A percentile compares a stretch with the other conserved stretches of the same genome.
These are phyloP conservation scores for Ardeotis arabs DNA, from an alignment of 2,113 vertebrate genomes.

Conservation along the genomic window DNA sequence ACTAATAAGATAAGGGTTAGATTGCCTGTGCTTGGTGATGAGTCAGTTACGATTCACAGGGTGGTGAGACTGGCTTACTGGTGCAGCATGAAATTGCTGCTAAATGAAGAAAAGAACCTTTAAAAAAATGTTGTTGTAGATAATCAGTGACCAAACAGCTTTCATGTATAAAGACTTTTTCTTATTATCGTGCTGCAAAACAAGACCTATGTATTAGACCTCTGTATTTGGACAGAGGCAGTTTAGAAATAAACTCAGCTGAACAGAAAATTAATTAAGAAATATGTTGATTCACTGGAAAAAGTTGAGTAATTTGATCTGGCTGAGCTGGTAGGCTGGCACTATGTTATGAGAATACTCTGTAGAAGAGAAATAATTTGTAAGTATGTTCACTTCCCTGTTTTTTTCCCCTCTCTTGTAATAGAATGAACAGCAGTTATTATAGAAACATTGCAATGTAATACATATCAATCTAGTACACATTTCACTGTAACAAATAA, in stretches of 20 bases:
- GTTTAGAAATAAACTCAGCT: neutral
- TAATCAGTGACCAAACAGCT: neutral
- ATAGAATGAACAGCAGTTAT: neutral
- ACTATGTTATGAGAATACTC: neutral
- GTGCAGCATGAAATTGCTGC: neutral
- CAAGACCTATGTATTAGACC: neutral
- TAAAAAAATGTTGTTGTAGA: neutral
- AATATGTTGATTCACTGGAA: neutral
- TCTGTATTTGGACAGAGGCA: neutral
- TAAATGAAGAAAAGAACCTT: neutral
- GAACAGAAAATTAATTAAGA: neutral
- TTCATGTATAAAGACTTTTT: neutral
- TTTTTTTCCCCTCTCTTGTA: neutral
- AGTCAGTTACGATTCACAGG: slow-evolving; percentile 30
- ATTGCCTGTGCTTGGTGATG: slow-evolving; percentile 13
- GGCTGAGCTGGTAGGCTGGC: neutral
- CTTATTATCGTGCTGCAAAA: neutral
- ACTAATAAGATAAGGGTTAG: neutral
- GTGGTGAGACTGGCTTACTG: neutral
- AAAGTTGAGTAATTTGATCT: neutral
- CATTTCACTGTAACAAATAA: neutral
- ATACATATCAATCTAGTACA: neutral
- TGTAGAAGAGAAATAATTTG: neutral
- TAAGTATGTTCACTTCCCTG: neutral
- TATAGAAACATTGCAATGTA: neutral